Base-by-base conservation (phyloP, 2,113 vertebrate genomes). In the Paraplagusia blochii region DNA sequence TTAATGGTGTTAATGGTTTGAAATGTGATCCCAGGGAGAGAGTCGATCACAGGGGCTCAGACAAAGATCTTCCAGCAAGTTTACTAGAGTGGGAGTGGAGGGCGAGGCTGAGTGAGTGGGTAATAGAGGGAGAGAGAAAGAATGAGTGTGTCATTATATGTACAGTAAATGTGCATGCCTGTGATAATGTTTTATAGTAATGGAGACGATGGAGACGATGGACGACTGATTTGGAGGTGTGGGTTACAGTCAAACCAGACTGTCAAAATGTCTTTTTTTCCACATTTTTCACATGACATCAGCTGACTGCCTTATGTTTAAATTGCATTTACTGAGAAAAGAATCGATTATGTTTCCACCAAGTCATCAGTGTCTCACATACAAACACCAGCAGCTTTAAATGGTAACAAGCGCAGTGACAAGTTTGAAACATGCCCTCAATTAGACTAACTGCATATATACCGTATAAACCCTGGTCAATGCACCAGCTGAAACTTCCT, bases 1-100 rank as follows among this genome's bases (percentile, higher is more conserved):
- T 83, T 89, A 89, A 87, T 89, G 87, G 84, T 87, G 84, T 86
- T 87, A 85, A 89, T 89, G 87, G 85, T 82, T 80, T 87, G 87
- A 87, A 89, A 89, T 77, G 80, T 79, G 85, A 89, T 89, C 84
- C 84, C 69, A 44, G 69, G 17, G 82, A 86, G 84, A 69, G 77
- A 83, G 82, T 81, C 74, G 72, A 87, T 84, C 79, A 65, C 22
- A 76, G 79, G 77, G 79, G 65, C 66, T 85, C 69, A 85, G 81
- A 83, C 80, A 71, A 78, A 74, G 71, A 85, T 80, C 79, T 81
- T 74, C 76, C 69, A 76, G 55, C 63, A 48, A 74, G 63, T 68
- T 78, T 51, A 53, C 36, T 29, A 45, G 67, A 29, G 22, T 29
- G 6, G 22, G 22, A 29, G 22, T 29, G 22, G 22, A 29, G 6